phyloP scores from a whole-genome alignment of 2,113 vertebrate genomes.

The Heloderma charlesbogerti region DNA sequence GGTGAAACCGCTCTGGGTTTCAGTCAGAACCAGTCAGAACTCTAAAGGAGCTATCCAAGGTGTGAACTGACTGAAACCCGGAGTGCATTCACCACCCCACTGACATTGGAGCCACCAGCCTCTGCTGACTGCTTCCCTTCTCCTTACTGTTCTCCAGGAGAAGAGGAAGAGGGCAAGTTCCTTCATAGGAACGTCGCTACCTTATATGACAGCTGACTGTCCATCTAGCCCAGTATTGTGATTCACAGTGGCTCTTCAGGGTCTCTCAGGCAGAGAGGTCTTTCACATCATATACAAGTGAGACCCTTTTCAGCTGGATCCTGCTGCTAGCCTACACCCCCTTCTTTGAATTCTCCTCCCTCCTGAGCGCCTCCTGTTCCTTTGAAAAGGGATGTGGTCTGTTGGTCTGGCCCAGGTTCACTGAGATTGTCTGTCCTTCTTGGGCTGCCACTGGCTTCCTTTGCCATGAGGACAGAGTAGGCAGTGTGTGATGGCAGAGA shows the following conservation, averaged over 20 bases:
- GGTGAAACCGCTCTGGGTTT: no score
- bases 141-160: neutral
- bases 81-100: no score
- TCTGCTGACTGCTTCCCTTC: no score
- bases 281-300: no score
- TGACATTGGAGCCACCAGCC: no score
- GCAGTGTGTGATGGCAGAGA: neutral
- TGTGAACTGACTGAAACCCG: no score
- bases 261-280: no score
- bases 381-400: neutral
- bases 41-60: no score
- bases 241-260: no score
- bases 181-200: neutral
- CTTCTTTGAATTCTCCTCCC: no score
- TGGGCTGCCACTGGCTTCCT: neutral
- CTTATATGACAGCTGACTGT: neutral
- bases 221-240: neutral
- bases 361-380: neutral
- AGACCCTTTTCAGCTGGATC: no score
- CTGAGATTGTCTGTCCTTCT: neutral
- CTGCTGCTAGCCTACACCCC: neutral
- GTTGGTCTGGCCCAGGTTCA: neutral
- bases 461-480: neutral
- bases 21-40: no score
- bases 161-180: neutral